Evolutionary conservation across 2,113 vertebrate species (phyloP).

Genomic region (Acanthochromis polyacanthus): DNA sequence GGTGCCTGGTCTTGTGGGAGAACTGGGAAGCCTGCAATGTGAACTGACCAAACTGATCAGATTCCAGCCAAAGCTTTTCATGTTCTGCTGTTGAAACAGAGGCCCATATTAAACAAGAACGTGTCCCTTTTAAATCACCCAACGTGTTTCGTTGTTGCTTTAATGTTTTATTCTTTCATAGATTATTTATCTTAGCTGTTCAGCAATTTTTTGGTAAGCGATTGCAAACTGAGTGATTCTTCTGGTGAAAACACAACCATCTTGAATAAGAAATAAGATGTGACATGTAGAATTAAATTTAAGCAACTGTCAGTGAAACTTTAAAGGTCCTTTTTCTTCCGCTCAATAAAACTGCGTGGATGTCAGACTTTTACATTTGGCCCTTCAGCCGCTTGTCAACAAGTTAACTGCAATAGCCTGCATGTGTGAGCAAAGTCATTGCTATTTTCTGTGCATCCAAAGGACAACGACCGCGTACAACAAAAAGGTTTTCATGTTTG

Average conservation of each 20-base stretch:
- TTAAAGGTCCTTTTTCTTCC: constrained; percentile 14
- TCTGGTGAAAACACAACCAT: constrained; percentile 7
- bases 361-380: constrained; percentile 34
- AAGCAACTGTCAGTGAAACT: constrained; percentile 28
- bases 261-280: constrained; percentile 35
- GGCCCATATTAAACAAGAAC: background rate
- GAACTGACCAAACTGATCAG: constrained; percentile 44
- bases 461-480: constrained; percentile 13
- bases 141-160: background rate
- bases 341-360: constrained; percentile 25
- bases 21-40: constrained; percentile 54
- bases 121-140: background rate
- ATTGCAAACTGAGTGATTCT: background rate
- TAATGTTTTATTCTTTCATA: constrained; percentile 4
- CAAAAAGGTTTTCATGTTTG: constrained; percentile 18
- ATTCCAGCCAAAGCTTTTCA: constrained; percentile 7
- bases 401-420: constrained; percentile 31
- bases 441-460: constrained; percentile 1
- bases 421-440: constrained; percentile 22
- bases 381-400: constrained; percentile 55
- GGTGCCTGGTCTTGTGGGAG: constrained; percentile 71
- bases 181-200: background rate
- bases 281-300: constrained; percentile 25
- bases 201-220: background rate
- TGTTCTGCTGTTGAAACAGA: constrained; percentile 12